Conservation (phyloP, 2,797 vertebrate genomes). For the Eptatretus atami region DNA sequence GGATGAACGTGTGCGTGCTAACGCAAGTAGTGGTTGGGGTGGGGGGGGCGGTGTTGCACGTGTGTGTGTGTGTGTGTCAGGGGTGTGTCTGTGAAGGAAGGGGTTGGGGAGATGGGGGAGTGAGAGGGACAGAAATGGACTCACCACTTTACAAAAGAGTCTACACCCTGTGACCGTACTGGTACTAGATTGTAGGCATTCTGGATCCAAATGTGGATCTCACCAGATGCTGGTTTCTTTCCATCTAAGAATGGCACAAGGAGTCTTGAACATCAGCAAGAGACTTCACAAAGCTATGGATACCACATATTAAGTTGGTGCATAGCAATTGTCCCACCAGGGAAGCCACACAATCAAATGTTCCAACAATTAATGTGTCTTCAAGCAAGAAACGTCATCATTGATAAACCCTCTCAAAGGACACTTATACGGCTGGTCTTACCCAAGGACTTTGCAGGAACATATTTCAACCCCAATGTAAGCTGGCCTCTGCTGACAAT, state of each 20-base stretch:
- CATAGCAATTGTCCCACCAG: no score
- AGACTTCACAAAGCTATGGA: no score
- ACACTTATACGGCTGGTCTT: slow-evolving; percentile 10
- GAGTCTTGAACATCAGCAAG: no score
- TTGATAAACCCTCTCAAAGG: no score
- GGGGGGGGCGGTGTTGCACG: neutral
- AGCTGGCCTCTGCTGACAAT: slow-evolving; percentile 33
- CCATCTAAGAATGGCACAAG: slow-evolving; percentile 15
- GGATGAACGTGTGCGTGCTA: neutral
- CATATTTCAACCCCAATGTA: slow-evolving; percentile 40
- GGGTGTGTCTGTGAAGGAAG: no score
- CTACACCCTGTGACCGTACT: slow-evolving; percentile 26
- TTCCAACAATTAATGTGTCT: no score
- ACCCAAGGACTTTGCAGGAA: slow-evolving; percentile 37
- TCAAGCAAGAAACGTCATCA: no score
- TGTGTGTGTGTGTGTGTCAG: neutral
- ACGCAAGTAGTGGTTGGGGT: neutral
- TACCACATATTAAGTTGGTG: no score
- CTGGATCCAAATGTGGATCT: slow-evolving; percentile 77
- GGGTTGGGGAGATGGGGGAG: no score
- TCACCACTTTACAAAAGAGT: slow-evolving; percentile 52
- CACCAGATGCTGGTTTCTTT: slow-evolving; percentile 40
- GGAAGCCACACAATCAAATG: no score
- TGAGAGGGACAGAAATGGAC: slow-evolving; percentile 5
- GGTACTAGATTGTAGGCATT: slow-evolving; percentile 44